Percentiles rank a stretch among this genome's conserved stretches.
Conservation (phyloP, 2,797 vertebrate genomes). For the Lacerta bilineata region DNA sequence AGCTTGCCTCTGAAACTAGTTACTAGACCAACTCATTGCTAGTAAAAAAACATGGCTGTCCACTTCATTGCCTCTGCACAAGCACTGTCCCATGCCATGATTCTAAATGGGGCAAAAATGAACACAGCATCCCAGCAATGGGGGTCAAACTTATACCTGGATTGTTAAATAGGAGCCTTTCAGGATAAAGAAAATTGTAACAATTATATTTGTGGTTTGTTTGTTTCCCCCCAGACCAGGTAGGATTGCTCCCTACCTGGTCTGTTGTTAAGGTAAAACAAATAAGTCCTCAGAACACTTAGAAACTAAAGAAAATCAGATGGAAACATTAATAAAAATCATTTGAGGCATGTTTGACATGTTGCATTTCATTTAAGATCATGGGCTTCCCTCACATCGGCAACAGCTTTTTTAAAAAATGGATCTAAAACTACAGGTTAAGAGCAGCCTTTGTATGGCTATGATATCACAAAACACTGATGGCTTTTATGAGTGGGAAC, state of each 20-base stretch:
- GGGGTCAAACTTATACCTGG: not conserved
- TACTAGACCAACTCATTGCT: not conserved
- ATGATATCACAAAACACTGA: conserved; percentile 3
- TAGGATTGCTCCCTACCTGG: not conserved
- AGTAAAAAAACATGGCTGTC: conserved; percentile 4
- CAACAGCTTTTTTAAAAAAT: not conserved
- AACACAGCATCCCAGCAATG: not conserved
- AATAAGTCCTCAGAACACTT: not conserved
- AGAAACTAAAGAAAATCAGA: too few relatives aligned
- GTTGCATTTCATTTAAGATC: not conserved
- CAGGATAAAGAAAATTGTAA: conserved; percentile 6
- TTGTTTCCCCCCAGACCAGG: not conserved
- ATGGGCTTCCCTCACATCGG: not conserved
- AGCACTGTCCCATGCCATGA: not conserved
- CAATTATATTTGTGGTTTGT: not conserved
- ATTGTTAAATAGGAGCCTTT: not conserved
- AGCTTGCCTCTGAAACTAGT: not conserved
- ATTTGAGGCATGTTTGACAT: not conserved
- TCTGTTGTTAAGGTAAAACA: not conserved
- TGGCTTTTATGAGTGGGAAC: conserved; percentile 8
- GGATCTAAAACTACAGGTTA: not conserved
- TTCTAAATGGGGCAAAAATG: not conserved
- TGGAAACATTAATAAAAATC: not conserved
- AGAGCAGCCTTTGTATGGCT: not conserved
- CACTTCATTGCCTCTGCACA: not conserved